Evolutionary conservation across 30 jellyfish, hydroid and myxozoan genomes (phyloP), one percentile per base, ranked within the genome.

Genomic region (Thelohanellus kitauei): DNA sequence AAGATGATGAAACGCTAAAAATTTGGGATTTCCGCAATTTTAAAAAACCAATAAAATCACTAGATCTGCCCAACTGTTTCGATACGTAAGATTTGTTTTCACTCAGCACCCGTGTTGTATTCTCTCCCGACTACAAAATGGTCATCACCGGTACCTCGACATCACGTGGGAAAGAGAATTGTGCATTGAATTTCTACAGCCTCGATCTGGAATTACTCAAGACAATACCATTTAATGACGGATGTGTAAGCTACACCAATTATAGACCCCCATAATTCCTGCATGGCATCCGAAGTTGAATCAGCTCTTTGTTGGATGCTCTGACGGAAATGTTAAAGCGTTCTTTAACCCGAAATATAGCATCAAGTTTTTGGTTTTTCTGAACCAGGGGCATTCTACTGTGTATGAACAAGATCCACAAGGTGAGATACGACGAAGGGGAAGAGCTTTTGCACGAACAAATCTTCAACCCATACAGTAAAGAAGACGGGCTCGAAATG

Each of bases 281-380:
- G 38, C 61, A 30, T 69, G 91, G 91, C 91, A 69, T 27, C 73
- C 86, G 17, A 69, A 60, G 38, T 51, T 69, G 30, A 69, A 69
- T 41, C 91, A 69, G 39, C 54, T 69, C 3, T 17, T 59, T 13
- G 75, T 49, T 3, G 91, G 91, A 12, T 53, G 84, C 18, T 54
- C 91, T 1, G 53, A 69, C 47, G 91, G 91, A 2, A 43, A 48
- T 20, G 62, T 61, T 34, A 69, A 41, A 43, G 66, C 50, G 5
- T 44, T 47, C 4, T 69, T 69, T 43, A 86, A 69, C 33, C 91
- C 91, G 32, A 31, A 30, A 21, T 53, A 45, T 22, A 69, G 91
- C 53, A 53, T 22, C 32, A 69, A 54, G 83, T 58, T 47, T 8
- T n/a, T 29, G n/a, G 38, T 9, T 9, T n/a, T n/a, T n/a, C n/a